Evolutionary conservation across 2,888 invertebrate species (phyloP), one percentile per base, ranked within the genome.

Genomic region (Athalia cordata): DNA sequence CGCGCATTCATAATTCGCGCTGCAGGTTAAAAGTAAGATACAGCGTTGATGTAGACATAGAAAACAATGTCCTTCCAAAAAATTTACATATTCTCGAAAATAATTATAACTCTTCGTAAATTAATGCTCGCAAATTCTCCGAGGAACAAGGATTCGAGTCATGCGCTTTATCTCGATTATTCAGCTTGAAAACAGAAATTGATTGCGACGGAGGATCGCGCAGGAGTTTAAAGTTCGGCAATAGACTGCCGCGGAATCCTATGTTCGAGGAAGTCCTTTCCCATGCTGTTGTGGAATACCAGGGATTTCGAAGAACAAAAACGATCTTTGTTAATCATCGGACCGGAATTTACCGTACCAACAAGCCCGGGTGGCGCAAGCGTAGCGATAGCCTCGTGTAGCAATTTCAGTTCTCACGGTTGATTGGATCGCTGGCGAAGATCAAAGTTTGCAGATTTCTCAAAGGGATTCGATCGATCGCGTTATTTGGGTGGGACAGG

Each of bases 1-100:
- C 76, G 80, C 78, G 82, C 81, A 84, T 85, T 83, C 80, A 81
- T 85, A 84, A 81, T 84, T 81, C 81, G 78, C 47, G 50, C 52
- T 5, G 57, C 6, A 80, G 81, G 79, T 29, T 29, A 2, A 29
- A 1, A 29, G 29, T 29, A 29, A 84, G 82, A 84, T 84, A 85
- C 83, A 85, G 83, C 79, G 81, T 79, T 75, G 79, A 80, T 29
- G 29, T 29, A 29, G 85, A 84, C 84, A 86, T 85, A 83, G 84
- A 84, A 85, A 84, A 82, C 82, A 80, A 81, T 82, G 82, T 84
- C 82, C 83, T 79, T 81, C 78, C 5, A 57, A 57, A n/a, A 15
- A 59, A 13, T 45, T 47, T 7, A 72, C 52, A 7, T 59, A 9
- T 57, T 29, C 13, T 11, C 6, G 59, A 57, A 45, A 59, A 43